These are phyloP conservation scores for Phycodurus eques DNA, from an alignment of 2,113 vertebrate species.

Conservation along the genomic window DNA sequence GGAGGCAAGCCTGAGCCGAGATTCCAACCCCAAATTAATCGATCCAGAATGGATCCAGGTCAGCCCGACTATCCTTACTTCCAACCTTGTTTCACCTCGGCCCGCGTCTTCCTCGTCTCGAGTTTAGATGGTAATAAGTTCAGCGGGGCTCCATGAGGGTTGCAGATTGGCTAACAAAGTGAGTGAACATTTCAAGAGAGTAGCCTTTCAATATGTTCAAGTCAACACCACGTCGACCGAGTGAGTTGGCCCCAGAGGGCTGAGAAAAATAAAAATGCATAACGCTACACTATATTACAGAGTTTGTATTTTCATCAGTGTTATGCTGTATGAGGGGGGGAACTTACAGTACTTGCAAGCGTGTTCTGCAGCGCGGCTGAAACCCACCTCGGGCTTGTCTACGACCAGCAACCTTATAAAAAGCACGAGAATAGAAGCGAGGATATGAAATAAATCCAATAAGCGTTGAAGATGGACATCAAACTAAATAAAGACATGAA, in stretches of 20 bases:
- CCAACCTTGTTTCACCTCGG: constrained; percentile 42
- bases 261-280: not conserved
- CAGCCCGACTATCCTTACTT: constrained; percentile 8
- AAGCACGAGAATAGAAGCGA: not conserved
- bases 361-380: constrained; percentile 7
- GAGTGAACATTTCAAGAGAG: constrained; percentile 27
- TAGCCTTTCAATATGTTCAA: constrained; percentile 1
- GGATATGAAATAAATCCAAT: constrained; percentile 12
- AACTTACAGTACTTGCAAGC: constrained; percentile 17
- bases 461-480: not conserved
- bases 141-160: constrained; percentile 31
- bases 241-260: not conserved
- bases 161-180: constrained; percentile 13
- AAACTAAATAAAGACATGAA: not conserved
- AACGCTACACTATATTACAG: not conserved
- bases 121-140: constrained; percentile 46
- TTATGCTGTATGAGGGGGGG: not conserved
- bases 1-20: no score
- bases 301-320: not conserved
- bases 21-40: no score
- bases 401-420: constrained; percentile 2
- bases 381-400: constrained; percentile 28
- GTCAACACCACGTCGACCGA: not conserved
- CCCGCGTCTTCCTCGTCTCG: constrained; percentile 27
- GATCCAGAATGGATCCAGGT: no score